phyloP scores from a whole-genome alignment of 2,888 invertebrate species.

The Synanthedon vespiformis region DNA sequence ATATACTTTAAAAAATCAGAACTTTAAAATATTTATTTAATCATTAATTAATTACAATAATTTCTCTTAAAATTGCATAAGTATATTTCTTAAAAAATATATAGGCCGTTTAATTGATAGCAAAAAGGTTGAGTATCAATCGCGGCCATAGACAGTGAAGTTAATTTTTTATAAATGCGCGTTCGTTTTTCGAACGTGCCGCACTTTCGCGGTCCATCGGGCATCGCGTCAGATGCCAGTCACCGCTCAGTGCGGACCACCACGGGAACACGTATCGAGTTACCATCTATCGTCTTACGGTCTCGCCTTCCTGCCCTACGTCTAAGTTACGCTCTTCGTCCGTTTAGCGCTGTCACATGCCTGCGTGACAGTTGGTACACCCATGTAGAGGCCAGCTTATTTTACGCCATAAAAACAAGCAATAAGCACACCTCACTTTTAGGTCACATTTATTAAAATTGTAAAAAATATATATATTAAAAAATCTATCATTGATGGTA shows the following conservation, averaged over 20 bases:
- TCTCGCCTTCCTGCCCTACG: constrained; percentile 62
- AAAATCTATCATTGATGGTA: too few species aligned
- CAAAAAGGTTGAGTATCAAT: constrained; percentile 10
- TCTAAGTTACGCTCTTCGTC: constrained; percentile 62
- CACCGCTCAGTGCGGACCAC: constrained; percentile 54
- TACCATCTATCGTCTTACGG: constrained; percentile 64
- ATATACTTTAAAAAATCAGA: too few species aligned
- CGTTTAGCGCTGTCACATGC: constrained; percentile 51
- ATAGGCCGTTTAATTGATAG: constrained; percentile 1
- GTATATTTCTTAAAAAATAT: too few species aligned
- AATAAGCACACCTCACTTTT: too few species aligned
- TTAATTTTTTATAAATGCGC: constrained; percentile 12
- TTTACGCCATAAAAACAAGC: too few species aligned
- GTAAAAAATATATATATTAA: too few species aligned
- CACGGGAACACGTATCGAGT: constrained; percentile 50
- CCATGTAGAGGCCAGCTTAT: constrained; percentile 6
- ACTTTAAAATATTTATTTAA: too few species aligned
- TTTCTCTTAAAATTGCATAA: too few species aligned
- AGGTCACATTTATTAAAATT: too few species aligned
- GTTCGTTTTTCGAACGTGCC: constrained; percentile 52
- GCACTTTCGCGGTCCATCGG: constrained; percentile 68
- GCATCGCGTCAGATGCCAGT: constrained; percentile 67
- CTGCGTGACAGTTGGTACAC: constrained; percentile 53
- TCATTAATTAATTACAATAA: too few species aligned
- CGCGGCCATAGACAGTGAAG: constrained; percentile 25